Percentiles rank a stretch among this genome's conserved stretches.
Evolutionary conservation across 2,113 vertebrate species (phyloP).

Genomic region (Trinectes maculatus): DNA sequence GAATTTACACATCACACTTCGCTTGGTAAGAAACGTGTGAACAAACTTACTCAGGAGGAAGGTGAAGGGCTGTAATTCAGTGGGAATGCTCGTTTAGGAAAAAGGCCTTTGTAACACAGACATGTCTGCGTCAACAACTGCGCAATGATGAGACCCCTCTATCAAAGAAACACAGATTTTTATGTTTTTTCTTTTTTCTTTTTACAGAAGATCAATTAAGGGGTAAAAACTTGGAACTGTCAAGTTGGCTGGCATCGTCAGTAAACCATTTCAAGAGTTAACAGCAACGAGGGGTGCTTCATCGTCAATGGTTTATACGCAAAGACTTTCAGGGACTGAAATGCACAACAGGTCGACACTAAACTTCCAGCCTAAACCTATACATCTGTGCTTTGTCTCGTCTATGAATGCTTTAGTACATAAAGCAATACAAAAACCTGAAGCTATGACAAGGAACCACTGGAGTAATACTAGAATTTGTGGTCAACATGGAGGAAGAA

Average conservation of each 20-base stretch:
- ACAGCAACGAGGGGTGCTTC: conserved; percentile 52
- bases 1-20: conserved; percentile 75
- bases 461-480: conserved; percentile 58
- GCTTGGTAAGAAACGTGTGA: conserved; percentile 61
- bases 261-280: conserved; percentile 60
- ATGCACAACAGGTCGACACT: conserved; percentile 51
- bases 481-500: conserved; percentile 66
- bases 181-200: conserved; percentile 37
- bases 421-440: conserved; percentile 71
- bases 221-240: conserved; percentile 51
- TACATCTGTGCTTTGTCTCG: conserved; percentile 69
- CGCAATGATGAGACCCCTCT: conserved; percentile 51
- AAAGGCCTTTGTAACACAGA: conserved; percentile 64
- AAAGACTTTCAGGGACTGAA: conserved; percentile 59
- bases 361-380: conserved; percentile 56
- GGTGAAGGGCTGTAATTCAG: conserved; percentile 68
- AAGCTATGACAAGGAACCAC: conserved; percentile 51
- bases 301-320: conserved; percentile 60
- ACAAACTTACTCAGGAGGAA: conserved; percentile 67
- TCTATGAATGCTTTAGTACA: conserved; percentile 58
- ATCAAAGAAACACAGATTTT: conserved; percentile 43
- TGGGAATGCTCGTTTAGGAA: conserved; percentile 80
- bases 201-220: conserved; percentile 59
- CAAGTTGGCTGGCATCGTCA: conserved; percentile 65
- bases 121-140: conserved; percentile 56